A percentile compares a stretch with the other conserved stretches of the same genome.
phyloP scores from a whole-genome alignment of 1,140 invertebrate species.

The Gerris buenoi region DNA sequence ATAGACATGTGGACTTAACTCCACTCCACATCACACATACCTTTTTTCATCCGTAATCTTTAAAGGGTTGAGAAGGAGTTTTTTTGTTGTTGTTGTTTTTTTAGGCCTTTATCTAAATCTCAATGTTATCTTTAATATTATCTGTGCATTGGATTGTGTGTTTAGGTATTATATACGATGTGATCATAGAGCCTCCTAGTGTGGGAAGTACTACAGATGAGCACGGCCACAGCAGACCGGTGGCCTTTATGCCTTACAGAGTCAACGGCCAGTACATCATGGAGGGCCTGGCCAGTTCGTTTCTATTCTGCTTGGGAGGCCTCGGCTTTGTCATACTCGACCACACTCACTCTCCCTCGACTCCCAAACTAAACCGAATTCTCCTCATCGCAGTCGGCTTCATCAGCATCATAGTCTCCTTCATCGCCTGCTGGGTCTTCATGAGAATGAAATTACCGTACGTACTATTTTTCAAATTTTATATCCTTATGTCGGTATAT shows the following conservation, averaged over 20 bases:
- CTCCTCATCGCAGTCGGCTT: conserved; percentile 85
- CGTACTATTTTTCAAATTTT: too few species aligned
- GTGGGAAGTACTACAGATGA: conserved; percentile 95
- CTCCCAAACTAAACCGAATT: conserved; percentile 81
- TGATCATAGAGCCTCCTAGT: conserved; percentile 94
- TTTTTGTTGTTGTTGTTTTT: not conserved
- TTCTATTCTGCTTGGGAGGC: conserved; percentile 88
- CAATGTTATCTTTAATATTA: conserved; percentile 24
- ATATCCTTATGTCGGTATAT: too few species aligned
- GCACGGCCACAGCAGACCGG: conserved; percentile 83
- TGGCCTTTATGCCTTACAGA: conserved; percentile 93
- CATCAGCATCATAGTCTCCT: conserved; percentile 82
- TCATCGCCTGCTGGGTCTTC: conserved; percentile 93
- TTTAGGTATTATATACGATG: conserved; percentile 93
- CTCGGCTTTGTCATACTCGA: conserved; percentile 94
- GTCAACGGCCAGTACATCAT: conserved; percentile 98
- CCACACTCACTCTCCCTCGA: conserved; percentile 78
- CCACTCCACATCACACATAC: too few species aligned
- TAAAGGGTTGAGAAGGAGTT: not conserved
- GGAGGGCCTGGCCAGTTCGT: conserved; percentile 93
- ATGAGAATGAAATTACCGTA: conserved; percentile 97
- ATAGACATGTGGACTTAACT: too few species aligned
- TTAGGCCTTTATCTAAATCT: not conserved
- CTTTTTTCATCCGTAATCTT: too few species aligned
- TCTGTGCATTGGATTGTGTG: too few species aligned